Conservation (phyloP, 2,113 vertebrate species). For the Crotalus horridus region DNA sequence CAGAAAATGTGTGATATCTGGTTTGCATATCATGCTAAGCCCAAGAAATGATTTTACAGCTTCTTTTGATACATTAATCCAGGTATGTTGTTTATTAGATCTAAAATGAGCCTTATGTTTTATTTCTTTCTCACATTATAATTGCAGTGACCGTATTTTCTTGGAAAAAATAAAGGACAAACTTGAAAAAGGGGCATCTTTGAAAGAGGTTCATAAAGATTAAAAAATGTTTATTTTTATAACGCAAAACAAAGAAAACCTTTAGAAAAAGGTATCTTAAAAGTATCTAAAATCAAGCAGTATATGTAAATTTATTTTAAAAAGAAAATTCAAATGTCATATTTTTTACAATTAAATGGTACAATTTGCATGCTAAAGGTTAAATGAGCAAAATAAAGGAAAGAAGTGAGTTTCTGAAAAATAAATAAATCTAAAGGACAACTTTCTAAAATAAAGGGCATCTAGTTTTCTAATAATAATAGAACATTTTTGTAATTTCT, state of each 20-base stretch:
- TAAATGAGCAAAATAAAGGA: neutral
- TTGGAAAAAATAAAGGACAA: neutral
- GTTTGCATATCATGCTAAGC: neutral
- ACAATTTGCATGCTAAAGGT: neutral
- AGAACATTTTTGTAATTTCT: neutral
- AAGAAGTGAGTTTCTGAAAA: neutral
- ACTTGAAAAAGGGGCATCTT: neutral
- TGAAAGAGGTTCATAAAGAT: neutral
- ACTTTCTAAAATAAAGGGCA: neutral
- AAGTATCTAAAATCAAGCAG: neutral
- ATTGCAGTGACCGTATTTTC: neutral
- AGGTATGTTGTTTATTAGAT: neutral
- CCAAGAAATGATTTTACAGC: neutral
- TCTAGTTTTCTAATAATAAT: neutral
- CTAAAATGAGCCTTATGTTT: neutral
- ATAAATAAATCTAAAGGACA: neutral
- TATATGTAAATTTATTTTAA: neutral
- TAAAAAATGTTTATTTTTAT: neutral
- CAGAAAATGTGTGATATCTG: neutral
- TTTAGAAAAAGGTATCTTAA: neutral
- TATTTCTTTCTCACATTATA: neutral
- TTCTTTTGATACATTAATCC: neutral
- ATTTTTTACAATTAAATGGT: neutral
- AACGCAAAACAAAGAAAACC: neutral
- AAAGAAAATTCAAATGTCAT: neutral